Evolutionary conservation across 2,797 vertebrate species (phyloP).

Genomic region (Austrolebias charrua): DNA sequence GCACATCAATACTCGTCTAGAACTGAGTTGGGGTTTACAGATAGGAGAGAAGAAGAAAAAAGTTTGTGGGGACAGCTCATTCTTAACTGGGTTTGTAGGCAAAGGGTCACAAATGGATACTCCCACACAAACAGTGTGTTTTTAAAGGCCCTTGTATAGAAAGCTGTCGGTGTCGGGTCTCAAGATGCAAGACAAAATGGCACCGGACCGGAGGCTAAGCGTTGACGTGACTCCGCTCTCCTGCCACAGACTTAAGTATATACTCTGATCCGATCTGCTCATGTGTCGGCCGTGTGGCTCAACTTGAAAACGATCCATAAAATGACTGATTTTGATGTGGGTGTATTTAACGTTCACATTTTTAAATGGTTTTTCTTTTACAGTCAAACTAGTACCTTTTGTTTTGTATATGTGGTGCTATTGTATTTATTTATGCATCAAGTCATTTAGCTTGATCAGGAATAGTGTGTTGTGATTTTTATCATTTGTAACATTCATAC

Average conservation of each 20-base stretch:
- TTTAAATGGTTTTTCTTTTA: too few species aligned
- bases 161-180: conserved; percentile 59
- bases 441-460: too few species aligned
- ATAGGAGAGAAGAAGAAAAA: conserved; percentile 15
- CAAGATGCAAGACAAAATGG: conserved; percentile 62
- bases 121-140: conserved; percentile 48
- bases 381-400: too few species aligned
- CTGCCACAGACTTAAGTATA: conserved; percentile 15
- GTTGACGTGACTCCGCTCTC: conserved; percentile 26
- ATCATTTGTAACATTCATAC: too few species aligned
- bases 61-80: conserved; percentile 39
- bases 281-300: not conserved
- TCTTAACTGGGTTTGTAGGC: conserved; percentile 55
- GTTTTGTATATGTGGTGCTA: too few species aligned
- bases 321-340: not conserved
- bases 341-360: too few species aligned
- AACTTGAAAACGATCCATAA: not conserved
- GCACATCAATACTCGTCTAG: conserved; percentile 5
- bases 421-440: too few species aligned
- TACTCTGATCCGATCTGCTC: conserved; percentile 18
- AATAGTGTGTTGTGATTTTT: too few species aligned
- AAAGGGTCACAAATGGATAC: conserved; percentile 56
- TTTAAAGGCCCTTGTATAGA: conserved; percentile 61
- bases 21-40: conserved; percentile 24
- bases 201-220: conserved; percentile 37